These are phyloP conservation scores for Chaetodon trifasciatus DNA, from an alignment of 2,797 vertebrate species.

Conservation along the genomic window DNA sequence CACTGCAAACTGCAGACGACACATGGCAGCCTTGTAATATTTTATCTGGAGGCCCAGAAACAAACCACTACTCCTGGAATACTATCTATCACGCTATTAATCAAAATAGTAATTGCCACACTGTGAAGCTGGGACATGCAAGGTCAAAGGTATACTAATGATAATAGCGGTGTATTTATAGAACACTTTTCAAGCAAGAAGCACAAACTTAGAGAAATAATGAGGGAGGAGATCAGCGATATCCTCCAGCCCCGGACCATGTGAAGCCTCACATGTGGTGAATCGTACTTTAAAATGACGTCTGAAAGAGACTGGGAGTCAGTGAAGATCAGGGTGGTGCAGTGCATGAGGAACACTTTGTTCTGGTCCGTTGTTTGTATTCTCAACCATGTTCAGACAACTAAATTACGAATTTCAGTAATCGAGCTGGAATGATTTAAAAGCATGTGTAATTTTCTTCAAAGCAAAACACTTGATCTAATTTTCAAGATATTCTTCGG, in stretches of 20 bases:
- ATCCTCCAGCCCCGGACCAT: background rate
- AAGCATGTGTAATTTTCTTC: too few relatives aligned
- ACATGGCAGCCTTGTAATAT: background rate
- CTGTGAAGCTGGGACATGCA: background rate
- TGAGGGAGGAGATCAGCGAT: background rate
- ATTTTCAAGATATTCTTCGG: background rate
- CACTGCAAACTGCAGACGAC: background rate
- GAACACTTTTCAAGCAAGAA: background rate
- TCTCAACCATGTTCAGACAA: too few relatives aligned
- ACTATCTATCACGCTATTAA: background rate
- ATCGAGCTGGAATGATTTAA: too few relatives aligned
- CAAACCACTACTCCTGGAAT: background rate
- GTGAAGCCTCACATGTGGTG: background rate
- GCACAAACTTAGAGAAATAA: background rate
- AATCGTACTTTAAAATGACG: background rate
- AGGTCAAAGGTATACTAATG: background rate
- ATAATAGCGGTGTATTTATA: background rate
- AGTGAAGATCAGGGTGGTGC: background rate
- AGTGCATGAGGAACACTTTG: background rate
- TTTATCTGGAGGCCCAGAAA: background rate
- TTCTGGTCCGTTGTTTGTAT: background rate
- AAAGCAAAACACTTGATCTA: background rate
- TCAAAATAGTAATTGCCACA: background rate
- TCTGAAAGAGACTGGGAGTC: background rate
- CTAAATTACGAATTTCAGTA: too few relatives aligned